These are phyloP conservation scores for Bambusicola thoracicus DNA, from an alignment of 2,113 vertebrate genomes.

Conservation along the genomic window DNA sequence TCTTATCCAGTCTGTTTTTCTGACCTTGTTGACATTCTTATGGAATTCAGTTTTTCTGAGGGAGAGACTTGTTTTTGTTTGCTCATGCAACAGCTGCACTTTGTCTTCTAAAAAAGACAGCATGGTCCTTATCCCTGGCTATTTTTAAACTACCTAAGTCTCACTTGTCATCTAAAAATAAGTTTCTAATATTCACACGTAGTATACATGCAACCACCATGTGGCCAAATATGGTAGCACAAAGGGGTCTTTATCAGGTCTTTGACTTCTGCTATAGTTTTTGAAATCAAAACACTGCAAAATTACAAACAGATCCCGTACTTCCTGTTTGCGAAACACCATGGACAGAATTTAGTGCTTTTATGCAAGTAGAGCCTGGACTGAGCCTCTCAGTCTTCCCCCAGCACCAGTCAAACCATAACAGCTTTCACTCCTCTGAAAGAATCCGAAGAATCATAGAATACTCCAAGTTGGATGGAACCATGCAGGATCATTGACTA, in stretches of 20 bases:
- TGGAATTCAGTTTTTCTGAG: slow-evolving; percentile 8
- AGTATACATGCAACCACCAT: not conserved
- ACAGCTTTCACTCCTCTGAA: not conserved
- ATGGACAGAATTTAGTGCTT: not conserved
- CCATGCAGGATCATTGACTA: not conserved
- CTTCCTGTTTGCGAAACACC: slow-evolving; percentile 54
- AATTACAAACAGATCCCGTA: not conserved
- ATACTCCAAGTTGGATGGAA: not conserved
- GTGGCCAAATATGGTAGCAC: slow-evolving; percentile 37
- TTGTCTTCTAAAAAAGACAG: slow-evolving; percentile 12
- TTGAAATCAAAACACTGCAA: not conserved
- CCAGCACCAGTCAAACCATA: not conserved
- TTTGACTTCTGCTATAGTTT: not conserved
- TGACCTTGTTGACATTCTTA: slow-evolving; percentile 1
- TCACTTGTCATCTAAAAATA: slow-evolving; percentile 59
- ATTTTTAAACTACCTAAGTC: slow-evolving; percentile 46
- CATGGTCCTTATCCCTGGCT: not conserved
- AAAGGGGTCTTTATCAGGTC: not conserved
- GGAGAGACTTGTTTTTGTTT: not conserved
- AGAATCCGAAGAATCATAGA: not conserved
- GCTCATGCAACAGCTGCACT: slow-evolving; percentile 9
- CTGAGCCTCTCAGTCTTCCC: not conserved
- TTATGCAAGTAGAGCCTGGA: not conserved
- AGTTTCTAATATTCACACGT: not conserved
- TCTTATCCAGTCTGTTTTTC: not conserved